Evolutionary conservation across 2,888 invertebrate genomes (phyloP).

Genomic region (Stomorhina lunata): DNA sequence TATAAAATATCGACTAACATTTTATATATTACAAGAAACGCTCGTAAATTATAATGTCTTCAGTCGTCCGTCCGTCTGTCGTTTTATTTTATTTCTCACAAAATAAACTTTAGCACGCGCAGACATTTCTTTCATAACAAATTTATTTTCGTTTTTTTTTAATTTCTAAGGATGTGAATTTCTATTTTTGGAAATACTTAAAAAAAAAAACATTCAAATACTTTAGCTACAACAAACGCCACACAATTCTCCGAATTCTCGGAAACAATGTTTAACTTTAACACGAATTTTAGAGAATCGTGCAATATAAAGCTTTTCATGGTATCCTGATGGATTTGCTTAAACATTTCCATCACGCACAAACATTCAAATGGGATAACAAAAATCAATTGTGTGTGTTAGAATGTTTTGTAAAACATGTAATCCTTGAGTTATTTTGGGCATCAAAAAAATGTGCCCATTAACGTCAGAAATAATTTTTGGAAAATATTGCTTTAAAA

Average conservation of each 20-base stretch:
- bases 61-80: neutral
- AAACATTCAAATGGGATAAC: neutral
- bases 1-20: neutral
- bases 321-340: neutral
- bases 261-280: neutral
- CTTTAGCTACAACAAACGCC: no score
- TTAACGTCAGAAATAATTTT: no score
- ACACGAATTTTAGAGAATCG: neutral
- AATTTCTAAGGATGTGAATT: conserved; percentile 27
- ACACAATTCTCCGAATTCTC: neutral
- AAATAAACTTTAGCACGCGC: neutral
- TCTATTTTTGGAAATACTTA: conserved; percentile 44
- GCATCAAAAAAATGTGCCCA: no score
- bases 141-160: no score
- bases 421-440: neutral
- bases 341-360: neutral
- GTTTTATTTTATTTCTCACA: no score
- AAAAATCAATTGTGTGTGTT: neutral
- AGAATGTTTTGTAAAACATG: neutral
- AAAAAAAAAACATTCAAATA: no score
- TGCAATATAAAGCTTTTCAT: conserved; percentile 18
- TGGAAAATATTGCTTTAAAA: neutral
- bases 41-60: neutral
- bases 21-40: neutral
- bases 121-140: neutral